These are phyloP conservation scores for Geotrupes spiniger DNA, from an alignment of 2,888 invertebrate genomes.

Conservation along the genomic window DNA sequence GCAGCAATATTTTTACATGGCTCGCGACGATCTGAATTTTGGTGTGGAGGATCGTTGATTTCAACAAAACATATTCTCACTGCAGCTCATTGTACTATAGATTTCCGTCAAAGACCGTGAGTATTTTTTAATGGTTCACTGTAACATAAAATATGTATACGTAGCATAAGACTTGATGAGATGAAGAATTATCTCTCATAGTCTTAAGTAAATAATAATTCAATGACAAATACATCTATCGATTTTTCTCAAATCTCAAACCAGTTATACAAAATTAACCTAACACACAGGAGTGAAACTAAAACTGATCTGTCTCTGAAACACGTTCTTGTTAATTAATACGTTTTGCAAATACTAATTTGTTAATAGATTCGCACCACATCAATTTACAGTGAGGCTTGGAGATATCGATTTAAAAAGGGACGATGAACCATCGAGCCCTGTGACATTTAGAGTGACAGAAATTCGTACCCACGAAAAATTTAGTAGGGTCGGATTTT, in stretches of 20 bases:
- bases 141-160: slow-evolving; percentile 1
- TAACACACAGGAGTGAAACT: too few species aligned
- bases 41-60: slow-evolving; percentile 90
- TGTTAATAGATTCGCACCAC: slow-evolving; percentile 71
- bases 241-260: too few species aligned
- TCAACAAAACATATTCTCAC: slow-evolving; percentile 79
- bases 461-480: slow-evolving; percentile 79
- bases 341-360: background rate
- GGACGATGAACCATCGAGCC: slow-evolving; percentile 81
- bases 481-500: slow-evolving; percentile 88
- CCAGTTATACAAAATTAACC: too few species aligned
- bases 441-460: slow-evolving; percentile 73
- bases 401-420: slow-evolving; percentile 85
- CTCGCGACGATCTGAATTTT: slow-evolving; percentile 80
- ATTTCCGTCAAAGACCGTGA: slow-evolving; percentile 84
- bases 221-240: too few species aligned
- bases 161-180: too few species aligned
- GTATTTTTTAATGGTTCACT: background rate
- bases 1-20: slow-evolving; percentile 90
- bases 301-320: background rate
- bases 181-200: too few species aligned
- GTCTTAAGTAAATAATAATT: too few species aligned
- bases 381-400: slow-evolving; percentile 84
- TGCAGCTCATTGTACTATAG: slow-evolving; percentile 91
- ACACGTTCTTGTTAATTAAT: background rate